These are phyloP conservation scores for Apantesis nais DNA, from an alignment of 2,888 invertebrate species.

Conservation along the genomic window DNA sequence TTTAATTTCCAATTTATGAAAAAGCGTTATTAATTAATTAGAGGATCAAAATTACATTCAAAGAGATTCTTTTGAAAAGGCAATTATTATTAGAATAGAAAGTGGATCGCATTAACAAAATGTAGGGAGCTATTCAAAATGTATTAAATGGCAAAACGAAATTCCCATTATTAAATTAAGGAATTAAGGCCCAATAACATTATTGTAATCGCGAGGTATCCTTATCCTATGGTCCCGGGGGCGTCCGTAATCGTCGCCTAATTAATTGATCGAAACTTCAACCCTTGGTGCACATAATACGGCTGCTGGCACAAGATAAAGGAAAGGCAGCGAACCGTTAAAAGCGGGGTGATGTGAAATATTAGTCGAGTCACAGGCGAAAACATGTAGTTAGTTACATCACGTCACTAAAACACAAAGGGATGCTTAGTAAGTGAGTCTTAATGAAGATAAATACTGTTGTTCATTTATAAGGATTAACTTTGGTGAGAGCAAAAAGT, in stretches of 20 bases:
- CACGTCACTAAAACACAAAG: slow-evolving; percentile 79
- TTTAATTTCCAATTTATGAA: slow-evolving; percentile 26
- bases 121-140: slow-evolving; percentile 43
- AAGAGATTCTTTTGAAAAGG: slow-evolving; percentile 31
- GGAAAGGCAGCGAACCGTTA: slow-evolving; percentile 77
- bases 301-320: slow-evolving; percentile 81
- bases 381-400: slow-evolving; percentile 79
- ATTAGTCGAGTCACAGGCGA: slow-evolving; percentile 80
- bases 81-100: slow-evolving; percentile 42
- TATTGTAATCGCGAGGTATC: slow-evolving; percentile 71
- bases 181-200: slow-evolving; percentile 68
- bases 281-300: slow-evolving; percentile 80
- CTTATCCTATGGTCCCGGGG: slow-evolving; percentile 68
- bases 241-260: slow-evolving; percentile 77
- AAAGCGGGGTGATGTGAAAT: slow-evolving; percentile 81
- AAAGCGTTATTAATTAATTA: slow-evolving; percentile 44
- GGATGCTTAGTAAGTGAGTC: slow-evolving; percentile 80
- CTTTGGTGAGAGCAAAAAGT: slow-evolving; percentile 73
- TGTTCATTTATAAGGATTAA: slow-evolving; percentile 82
- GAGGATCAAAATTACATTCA: slow-evolving; percentile 25
- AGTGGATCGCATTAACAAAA: slow-evolving; percentile 44
- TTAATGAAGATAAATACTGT: slow-evolving; percentile 84
- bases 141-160: slow-evolving; percentile 48
- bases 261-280: slow-evolving; percentile 85
- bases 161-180: slow-evolving; percentile 63